Base-by-base conservation (phyloP, 1,140 invertebrate genomes). In the Cyrtorhinus lividipennis region DNA sequence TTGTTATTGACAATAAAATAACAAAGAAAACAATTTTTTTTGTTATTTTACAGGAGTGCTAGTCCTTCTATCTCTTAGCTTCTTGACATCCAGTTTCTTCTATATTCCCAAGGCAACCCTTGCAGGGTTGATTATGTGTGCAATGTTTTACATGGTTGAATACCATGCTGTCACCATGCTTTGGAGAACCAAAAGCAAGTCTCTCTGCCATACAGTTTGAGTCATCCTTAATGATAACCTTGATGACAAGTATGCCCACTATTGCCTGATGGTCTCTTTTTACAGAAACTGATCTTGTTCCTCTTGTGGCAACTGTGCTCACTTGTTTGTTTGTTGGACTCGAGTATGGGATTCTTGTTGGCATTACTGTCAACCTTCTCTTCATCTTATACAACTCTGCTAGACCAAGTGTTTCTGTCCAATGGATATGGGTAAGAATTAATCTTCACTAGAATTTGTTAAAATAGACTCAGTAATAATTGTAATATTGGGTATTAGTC, bases 141-240 rank as follows among this genome's bases (percentile, higher is more conserved):
- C 87, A 20, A 88, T 91, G 79, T 79, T 88, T 56, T 84, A 85
- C 68, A 86, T 89, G 81, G 77, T 89, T 46, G 88, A 92, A 67
- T 80, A 86, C 69, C 79, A 84, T 59, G 81, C 84, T 20, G 82
- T 92, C 63, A 74, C 76, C 13, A 77, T 87, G 12, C 81, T 93
- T 30, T 94, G 89, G 89, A 81, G 78, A 66, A 85, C 87, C 18
- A 91, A 90, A 74, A 89, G 88, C 90, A 74, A 80, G 80, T 74
- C 45, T n/a, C n/a, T n/a, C n/a, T n/a, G n/a, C n/a, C n/a, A n/a
- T n/a, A n/a, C n/a, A n/a, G n/a, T n/a, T n/a, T n/a, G n/a, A n/a
- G n/a, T n/a, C n/a, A n/a, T n/a, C n/a, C n/a, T n/a, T n/a, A n/a
- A n/a, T n/a, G n/a, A n/a, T n/a, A n/a, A n/a, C n/a, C n/a, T n/a